Percentiles rank a stretch among this genome's conserved stretches.
phyloP scores from a whole-genome alignment of 2,888 invertebrate species.

The Acleris cristana region DNA sequence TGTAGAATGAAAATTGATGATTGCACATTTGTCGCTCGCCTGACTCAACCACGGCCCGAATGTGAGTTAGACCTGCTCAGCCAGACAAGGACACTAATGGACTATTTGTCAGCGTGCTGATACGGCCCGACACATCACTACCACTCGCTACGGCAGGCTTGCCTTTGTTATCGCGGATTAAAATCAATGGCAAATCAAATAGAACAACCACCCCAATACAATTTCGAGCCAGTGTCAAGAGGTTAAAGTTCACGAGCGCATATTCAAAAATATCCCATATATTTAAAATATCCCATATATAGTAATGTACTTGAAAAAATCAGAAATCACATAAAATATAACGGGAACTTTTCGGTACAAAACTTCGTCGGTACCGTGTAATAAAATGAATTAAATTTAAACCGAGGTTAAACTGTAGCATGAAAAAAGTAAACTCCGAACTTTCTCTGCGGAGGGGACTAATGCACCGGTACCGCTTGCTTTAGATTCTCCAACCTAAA shows the following conservation, averaged over 20 bases:
- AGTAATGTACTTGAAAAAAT: no score
- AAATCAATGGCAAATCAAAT: background rate
- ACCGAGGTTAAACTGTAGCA: slow-evolving; percentile 27
- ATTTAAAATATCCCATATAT: no score
- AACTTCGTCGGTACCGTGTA: slow-evolving; percentile 9
- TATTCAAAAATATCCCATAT: no score
- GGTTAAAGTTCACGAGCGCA: no score
- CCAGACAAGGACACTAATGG: slow-evolving; percentile 37
- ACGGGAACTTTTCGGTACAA: background rate
- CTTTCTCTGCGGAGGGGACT: slow-evolving; percentile 6
- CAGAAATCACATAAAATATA: background rate
- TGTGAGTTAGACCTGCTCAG: slow-evolving; percentile 26
- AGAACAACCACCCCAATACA: no score
- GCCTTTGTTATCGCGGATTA: background rate
- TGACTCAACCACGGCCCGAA: slow-evolving; percentile 32
- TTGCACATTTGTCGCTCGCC: slow-evolving; percentile 51
- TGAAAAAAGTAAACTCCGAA: slow-evolving; percentile 30
- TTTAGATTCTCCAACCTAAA: slow-evolving; percentile 11
- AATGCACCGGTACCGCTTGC: slow-evolving; percentile 21
- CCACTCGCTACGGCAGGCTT: no score
- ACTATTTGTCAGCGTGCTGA: slow-evolving; percentile 34
- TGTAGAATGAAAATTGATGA: slow-evolving; percentile 56
- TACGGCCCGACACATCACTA: background rate
- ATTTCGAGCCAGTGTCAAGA: no score
- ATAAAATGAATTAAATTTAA: slow-evolving; percentile 29